These are phyloP conservation scores for Heliocidaris tuberculata DNA, from an alignment of 35 echinoderm and acorn worm species.

Conservation along the genomic window DNA sequence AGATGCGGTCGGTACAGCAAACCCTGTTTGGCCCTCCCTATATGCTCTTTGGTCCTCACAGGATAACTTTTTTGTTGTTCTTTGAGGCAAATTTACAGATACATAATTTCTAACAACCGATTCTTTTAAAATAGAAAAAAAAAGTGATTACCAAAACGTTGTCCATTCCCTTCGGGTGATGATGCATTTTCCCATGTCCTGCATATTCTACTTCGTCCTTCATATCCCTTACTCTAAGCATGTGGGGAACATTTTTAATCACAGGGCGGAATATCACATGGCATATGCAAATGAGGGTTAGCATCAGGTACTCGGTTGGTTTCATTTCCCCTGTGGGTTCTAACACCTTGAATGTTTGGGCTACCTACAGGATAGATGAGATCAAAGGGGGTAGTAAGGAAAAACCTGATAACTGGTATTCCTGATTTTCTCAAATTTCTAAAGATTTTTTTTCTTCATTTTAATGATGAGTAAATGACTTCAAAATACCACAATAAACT, in stretches of 20 bases:
- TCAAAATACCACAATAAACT: too few species aligned
- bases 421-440: neutral
- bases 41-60: neutral
- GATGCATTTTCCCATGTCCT: neutral
- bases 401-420: neutral
- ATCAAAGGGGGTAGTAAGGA: too few species aligned
- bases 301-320: constrained; percentile 4
- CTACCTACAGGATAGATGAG: neutral
- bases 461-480: too few species aligned
- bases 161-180: neutral
- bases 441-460: too few species aligned
- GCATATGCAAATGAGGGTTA: constrained; percentile 82
- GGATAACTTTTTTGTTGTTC: neutral
- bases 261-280: constrained; percentile 93
- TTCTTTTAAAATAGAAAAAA: neutral
- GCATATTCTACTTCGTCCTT: neutral
- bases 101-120: neutral
- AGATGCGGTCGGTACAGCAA: neutral
- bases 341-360: neutral
- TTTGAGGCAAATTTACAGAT: neutral
- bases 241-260: constrained; percentile 38
- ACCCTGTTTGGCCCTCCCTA: neutral
- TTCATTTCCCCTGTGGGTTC: neutral
- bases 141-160: neutral
- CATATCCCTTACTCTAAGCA: neutral